phyloP scores from a whole-genome alignment of 2,113 vertebrate genomes.

The Hemichromis elongatus region DNA sequence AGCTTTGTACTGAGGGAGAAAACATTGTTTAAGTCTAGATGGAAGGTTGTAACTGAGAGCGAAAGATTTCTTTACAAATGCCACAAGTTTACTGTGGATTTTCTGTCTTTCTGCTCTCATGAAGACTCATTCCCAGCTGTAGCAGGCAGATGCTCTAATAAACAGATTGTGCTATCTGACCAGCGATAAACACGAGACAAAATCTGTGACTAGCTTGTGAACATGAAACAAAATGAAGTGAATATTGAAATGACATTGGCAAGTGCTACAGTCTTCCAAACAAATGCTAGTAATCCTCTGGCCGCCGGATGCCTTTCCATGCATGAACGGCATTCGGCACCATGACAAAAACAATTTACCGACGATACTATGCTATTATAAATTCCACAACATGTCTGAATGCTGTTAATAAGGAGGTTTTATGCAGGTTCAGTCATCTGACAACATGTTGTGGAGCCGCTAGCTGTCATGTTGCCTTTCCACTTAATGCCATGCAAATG shows the following conservation, averaged over 20 bases:
- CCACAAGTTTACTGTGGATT: background rate
- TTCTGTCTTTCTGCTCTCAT: background rate
- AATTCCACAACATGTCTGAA: conserved; percentile 18
- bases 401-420: conserved; percentile 29
- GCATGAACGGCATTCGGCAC: background rate
- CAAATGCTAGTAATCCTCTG: background rate
- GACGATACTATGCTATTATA: background rate
- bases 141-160: background rate
- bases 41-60: background rate
- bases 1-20: background rate
- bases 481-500: conserved; percentile 31
- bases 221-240: background rate
- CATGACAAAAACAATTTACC: background rate
- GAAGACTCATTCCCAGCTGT: background rate
- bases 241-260: background rate
- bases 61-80: background rate
- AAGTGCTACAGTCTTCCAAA: background rate
- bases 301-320: background rate
- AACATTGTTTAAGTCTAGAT: background rate
- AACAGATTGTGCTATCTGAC: background rate
- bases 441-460: background rate
- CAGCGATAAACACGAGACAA: background rate
- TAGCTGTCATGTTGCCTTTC: conserved; percentile 41
- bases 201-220: background rate
- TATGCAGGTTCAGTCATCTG: conserved; percentile 34